Percentiles rank a stretch among this genome's conserved stretches.
phyloP scores from a whole-genome alignment of 2,797 vertebrate species.

The Silurus aristotelis region DNA sequence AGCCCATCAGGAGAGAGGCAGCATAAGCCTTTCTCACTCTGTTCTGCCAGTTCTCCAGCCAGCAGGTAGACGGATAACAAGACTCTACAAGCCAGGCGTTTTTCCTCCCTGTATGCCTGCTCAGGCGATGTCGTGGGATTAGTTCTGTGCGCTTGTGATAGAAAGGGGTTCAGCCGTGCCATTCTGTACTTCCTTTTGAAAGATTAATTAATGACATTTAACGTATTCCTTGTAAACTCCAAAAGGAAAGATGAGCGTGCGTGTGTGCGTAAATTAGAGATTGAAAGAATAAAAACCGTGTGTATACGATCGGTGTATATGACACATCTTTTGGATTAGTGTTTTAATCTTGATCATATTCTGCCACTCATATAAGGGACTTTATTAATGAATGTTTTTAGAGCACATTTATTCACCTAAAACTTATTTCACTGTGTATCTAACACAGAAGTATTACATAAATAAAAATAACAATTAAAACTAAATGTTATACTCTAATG shows the following conservation, averaged over 20 bases:
- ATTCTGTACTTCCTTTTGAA: background rate
- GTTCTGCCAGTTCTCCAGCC: constrained; percentile 90
- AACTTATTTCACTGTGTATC: background rate
- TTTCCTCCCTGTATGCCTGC: constrained; percentile 30
- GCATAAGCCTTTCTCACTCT: constrained; percentile 93
- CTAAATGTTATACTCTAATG: background rate
- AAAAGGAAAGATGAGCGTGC: background rate
- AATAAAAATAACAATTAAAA: background rate
- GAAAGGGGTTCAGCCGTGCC: background rate
- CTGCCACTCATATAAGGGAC: background rate
- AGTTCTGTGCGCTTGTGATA: constrained; percentile 10
- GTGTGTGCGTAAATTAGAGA: background rate
- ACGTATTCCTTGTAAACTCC: background rate
- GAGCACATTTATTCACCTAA: background rate
- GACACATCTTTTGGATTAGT: background rate
- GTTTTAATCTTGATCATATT: constrained; percentile 4
- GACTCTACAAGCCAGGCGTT: constrained; percentile 27
- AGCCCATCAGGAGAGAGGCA: constrained; percentile 95
- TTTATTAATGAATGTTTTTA: background rate
- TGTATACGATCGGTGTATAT: background rate
- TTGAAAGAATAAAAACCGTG: background rate
- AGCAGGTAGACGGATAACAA: constrained; percentile 80
- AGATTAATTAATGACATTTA: constrained; percentile 12
- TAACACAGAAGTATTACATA: background rate
- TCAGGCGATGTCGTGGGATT: constrained; percentile 22